Evolutionary conservation across 1,140 invertebrate species (phyloP).

Genomic region (Drosophila ironensis): DNA sequence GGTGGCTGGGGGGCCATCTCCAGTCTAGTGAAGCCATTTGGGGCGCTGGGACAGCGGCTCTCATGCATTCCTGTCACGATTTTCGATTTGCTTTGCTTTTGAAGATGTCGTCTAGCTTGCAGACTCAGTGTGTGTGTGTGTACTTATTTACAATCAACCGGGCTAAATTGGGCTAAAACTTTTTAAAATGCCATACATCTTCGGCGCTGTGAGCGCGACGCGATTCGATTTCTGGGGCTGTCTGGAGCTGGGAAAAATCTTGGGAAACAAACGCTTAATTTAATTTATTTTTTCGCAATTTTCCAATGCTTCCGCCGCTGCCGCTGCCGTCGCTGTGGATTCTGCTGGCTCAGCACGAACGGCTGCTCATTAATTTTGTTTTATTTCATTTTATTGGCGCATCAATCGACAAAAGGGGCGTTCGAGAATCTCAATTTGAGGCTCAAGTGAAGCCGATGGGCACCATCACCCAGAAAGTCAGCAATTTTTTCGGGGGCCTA

Average conservation of each 20-base stretch:
- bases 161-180: constrained; percentile 62
- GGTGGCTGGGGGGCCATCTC: neutral
- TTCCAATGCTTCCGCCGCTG: constrained; percentile 20
- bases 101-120: constrained; percentile 39
- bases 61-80: constrained; percentile 72
- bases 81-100: constrained; percentile 75
- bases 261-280: constrained; percentile 78
- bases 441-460: neutral
- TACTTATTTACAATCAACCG: constrained; percentile 74
- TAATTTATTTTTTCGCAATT: constrained; percentile 71
- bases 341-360: constrained; percentile 45
- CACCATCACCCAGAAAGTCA: constrained; percentile 35
- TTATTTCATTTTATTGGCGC: constrained; percentile 72
- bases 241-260: constrained; percentile 35
- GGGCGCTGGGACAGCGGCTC: constrained; percentile 13
- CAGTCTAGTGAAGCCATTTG: neutral
- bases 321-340: neutral
- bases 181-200: constrained; percentile 68
- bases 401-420: constrained; percentile 53
- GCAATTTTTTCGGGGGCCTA: constrained; percentile 52
- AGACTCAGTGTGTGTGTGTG: constrained; percentile 11
- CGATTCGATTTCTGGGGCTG: constrained; percentile 11
- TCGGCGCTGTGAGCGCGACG: constrained; percentile 6
- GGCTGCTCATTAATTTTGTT: constrained; percentile 77
- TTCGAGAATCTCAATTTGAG: constrained; percentile 46